These are phyloP conservation scores for Oryzias javanicus DNA, from an alignment of 2,113 vertebrate genomes.

Conservation along the genomic window DNA sequence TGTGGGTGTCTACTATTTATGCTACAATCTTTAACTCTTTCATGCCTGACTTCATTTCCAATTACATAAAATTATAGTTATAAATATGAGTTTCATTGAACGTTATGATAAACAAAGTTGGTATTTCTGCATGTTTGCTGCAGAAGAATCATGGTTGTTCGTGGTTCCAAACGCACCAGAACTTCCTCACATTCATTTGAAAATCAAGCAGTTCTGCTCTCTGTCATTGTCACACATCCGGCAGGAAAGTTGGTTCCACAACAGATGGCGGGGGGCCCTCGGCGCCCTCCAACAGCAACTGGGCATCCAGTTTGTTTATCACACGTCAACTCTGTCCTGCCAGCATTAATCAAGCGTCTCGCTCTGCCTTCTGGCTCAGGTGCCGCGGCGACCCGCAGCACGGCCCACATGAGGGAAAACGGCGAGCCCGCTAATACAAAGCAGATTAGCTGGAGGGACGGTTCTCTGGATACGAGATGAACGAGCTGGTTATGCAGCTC, in stretches of 20 bases:
- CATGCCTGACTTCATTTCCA: too few species aligned
- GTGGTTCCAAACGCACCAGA: too few species aligned
- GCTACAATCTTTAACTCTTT: too few species aligned
- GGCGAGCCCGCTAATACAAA: slow-evolving; percentile 22
- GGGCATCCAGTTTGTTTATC: slow-evolving; percentile 32
- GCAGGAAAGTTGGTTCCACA: slow-evolving; percentile 23
- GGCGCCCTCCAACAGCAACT: slow-evolving; percentile 23
- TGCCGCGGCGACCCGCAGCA: slow-evolving; percentile 29
- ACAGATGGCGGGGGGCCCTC: slow-evolving; percentile 50
- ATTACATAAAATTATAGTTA: too few species aligned
- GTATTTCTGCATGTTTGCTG: too few species aligned
- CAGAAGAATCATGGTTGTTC: too few species aligned
- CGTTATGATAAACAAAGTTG: too few species aligned
- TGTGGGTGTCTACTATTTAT: too few species aligned
- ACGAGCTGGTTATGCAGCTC: slow-evolving; percentile 1
- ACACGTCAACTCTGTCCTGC: slow-evolving; percentile 28
- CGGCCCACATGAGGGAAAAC: slow-evolving; percentile 20
- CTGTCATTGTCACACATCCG: slow-evolving; percentile 4
- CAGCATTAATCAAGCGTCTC: slow-evolving; percentile 52
- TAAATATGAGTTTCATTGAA: too few species aligned
- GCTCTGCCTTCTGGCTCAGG: slow-evolving; percentile 45
- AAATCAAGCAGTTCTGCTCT: slow-evolving; percentile 8
- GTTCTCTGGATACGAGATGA: slow-evolving; percentile 22
- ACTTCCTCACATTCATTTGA: background rate
- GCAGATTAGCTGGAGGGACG: slow-evolving; percentile 33